Conservation (phyloP, 2,113 vertebrate genomes). For the Casuarius casuarius region DNA sequence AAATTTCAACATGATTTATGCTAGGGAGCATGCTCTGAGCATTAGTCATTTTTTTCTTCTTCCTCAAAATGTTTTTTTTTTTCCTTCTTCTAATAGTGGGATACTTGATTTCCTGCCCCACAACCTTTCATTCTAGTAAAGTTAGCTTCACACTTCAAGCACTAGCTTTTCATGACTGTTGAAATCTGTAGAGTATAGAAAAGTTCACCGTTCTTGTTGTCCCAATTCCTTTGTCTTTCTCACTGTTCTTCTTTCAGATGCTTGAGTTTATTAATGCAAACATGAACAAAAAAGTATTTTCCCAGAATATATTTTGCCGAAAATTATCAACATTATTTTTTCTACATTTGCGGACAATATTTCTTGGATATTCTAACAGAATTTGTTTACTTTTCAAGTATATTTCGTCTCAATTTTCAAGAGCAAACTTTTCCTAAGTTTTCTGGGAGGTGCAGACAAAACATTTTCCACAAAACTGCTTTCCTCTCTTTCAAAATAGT, state of each 20-base stretch:
- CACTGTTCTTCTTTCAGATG: background rate
- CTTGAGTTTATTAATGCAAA: background rate
- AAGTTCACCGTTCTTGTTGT: background rate
- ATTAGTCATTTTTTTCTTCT: background rate
- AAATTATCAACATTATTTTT: background rate
- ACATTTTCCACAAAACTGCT: background rate
- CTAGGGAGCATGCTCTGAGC: conserved; percentile 5
- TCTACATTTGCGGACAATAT: background rate
- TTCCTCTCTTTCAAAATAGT: background rate
- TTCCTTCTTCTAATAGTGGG: background rate
- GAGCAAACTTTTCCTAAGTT: background rate
- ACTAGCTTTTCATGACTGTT: background rate
- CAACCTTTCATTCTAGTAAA: background rate
- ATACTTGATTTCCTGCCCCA: background rate
- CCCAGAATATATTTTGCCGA: background rate
- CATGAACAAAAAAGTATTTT: rapidly evolving
- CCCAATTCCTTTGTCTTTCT: background rate
- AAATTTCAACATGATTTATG: conserved; percentile 18
- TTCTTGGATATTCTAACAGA: background rate
- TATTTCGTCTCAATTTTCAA: background rate
- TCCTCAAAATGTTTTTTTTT: background rate
- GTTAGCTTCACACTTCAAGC: background rate
- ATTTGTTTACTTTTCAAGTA: background rate
- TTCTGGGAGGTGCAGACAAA: background rate
- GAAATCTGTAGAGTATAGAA: background rate